Conservation (phyloP, 2,888 invertebrate species). For the Cataglyphis albicans region DNA sequence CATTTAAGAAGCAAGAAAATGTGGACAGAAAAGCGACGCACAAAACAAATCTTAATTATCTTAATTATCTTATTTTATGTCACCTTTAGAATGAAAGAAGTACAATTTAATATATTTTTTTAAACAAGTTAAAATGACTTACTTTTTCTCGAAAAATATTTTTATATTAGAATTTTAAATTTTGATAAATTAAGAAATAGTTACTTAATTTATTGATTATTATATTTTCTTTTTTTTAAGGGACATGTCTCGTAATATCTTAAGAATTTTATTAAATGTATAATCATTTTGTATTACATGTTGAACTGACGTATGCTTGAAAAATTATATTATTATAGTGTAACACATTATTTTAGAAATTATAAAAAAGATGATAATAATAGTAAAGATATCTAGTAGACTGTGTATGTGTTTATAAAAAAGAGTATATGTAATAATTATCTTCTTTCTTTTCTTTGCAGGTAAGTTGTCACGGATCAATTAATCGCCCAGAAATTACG, state of each 20-base stretch:
- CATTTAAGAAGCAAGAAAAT: conserved; percentile 4
- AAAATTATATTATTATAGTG: no score
- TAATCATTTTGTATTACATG: neutral
- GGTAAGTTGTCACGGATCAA: conserved; percentile 35
- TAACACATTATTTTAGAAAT: neutral
- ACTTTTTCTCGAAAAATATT: neutral
- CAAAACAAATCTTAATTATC: neutral
- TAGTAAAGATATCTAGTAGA: neutral
- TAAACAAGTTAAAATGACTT: neutral
- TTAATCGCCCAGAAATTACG: neutral
- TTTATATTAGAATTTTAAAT: neutral
- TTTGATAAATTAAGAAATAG: neutral
- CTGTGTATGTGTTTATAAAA: no score
- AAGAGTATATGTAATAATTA: neutral
- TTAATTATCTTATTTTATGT: neutral
- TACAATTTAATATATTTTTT: neutral
- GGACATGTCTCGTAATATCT: neutral
- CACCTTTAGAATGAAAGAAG: neutral
- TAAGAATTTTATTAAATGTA: neutral
- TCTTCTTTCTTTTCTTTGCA: conserved; percentile 2
- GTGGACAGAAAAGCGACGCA: neutral
- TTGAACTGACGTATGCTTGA: no score
- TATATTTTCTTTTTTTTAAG: neutral
- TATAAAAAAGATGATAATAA: neutral
- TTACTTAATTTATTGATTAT: neutral